These are phyloP conservation scores for Sciaenops ocellatus DNA, from an alignment of 2,797 vertebrate genomes.

Conservation along the genomic window DNA sequence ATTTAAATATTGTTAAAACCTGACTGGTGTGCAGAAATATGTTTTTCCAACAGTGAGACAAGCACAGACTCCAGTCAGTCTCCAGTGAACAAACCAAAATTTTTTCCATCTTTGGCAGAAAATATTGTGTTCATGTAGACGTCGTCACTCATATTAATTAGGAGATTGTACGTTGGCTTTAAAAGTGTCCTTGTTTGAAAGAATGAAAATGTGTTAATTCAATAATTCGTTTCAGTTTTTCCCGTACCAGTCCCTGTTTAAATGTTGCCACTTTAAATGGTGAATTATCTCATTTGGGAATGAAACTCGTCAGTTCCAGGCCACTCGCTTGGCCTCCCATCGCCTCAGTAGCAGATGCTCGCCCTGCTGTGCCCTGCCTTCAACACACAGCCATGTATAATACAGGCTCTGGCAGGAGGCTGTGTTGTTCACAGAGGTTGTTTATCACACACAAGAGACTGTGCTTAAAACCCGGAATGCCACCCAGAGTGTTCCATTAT, in stretches of 20 bases:
- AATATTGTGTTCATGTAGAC: not conserved
- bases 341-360: conserved; percentile 68
- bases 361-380: conserved; percentile 65
- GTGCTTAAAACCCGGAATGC: conserved; percentile 61
- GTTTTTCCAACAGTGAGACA: not conserved
- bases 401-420: conserved; percentile 51
- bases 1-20: not conserved
- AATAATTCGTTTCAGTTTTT: not conserved
- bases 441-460: conserved; percentile 71
- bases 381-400: conserved; percentile 51
- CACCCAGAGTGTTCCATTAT: conserved; percentile 76
- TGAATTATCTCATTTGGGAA: conserved; percentile 44
- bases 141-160: not conserved
- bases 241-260: conserved; percentile 14
- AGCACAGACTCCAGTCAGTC: not conserved
- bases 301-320: conserved; percentile 29
- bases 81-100: not conserved
- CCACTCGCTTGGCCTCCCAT: conserved; percentile 38
- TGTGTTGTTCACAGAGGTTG: conserved; percentile 57
- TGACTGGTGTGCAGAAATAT: not conserved
- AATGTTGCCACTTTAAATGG: conserved; percentile 1
- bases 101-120: not conserved
- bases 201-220: no score
- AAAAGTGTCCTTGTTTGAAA: no score
- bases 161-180: no score